These are phyloP conservation scores for Leptopilina myrica DNA, from an alignment of 2,888 invertebrate genomes.

Conservation along the genomic window DNA sequence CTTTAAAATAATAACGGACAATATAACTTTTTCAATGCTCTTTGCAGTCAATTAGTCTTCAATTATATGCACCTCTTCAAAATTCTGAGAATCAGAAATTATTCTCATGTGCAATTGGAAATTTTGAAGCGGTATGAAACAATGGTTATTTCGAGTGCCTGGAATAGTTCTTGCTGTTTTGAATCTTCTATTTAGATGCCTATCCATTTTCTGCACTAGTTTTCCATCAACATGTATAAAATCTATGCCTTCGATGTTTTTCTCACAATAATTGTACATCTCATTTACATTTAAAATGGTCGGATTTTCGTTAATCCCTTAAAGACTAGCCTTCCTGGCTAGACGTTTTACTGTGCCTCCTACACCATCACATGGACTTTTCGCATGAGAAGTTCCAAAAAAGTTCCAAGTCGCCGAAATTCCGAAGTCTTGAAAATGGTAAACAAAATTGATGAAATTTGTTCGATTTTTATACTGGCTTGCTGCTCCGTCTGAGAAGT, in stretches of 20 bases:
- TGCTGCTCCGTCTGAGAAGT: slow-evolving; percentile 17
- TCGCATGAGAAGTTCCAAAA: not conserved
- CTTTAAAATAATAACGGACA: too few species aligned
- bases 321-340: not conserved
- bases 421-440: not conserved
- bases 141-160: not conserved
- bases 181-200: not conserved
- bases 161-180: not conserved
- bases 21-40: not conserved
- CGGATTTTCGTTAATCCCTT: not conserved
- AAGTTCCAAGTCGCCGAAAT: slow-evolving; percentile 9
- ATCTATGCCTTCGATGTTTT: not conserved
- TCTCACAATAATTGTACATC: not conserved
- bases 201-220: not conserved
- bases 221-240: not conserved
- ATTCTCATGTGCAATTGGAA: not conserved
- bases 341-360: too few species aligned
- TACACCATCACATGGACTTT: not conserved
- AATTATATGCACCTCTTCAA: not conserved
- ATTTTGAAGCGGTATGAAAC: not conserved
- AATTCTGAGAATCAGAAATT: not conserved
- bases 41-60: too few species aligned
- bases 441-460: not conserved
- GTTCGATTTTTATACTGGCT: slow-evolving; percentile 11
- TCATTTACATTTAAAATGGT: not conserved